Percentiles rank a stretch among this genome's conserved stretches.
These are phyloP conservation scores for Periparus ater DNA, from an alignment of 2,797 vertebrate genomes.

Conservation along the genomic window DNA sequence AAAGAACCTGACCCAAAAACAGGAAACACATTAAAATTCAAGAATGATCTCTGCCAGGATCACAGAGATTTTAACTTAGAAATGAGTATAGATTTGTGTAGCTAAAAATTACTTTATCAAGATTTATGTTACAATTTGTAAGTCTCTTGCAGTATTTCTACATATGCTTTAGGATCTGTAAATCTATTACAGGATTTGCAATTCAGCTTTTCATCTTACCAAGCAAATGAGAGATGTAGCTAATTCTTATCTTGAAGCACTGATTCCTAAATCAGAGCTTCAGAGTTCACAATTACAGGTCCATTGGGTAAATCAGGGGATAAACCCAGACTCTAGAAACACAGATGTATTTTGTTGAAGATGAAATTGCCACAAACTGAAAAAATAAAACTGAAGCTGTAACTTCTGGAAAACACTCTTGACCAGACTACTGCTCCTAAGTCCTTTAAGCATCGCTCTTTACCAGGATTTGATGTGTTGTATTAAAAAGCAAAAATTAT, in stretches of 20 bases:
- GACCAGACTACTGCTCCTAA: not conserved
- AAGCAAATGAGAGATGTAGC: not conserved
- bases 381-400: not conserved
- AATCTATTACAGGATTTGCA: slow-evolving; percentile 29
- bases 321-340: not conserved
- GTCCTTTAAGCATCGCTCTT: not conserved
- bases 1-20: not conserved
- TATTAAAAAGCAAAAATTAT: not conserved
- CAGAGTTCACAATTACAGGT: not conserved
- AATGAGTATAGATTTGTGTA: not conserved
- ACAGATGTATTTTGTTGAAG: not conserved
- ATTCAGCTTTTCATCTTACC: not conserved
- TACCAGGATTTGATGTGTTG: not conserved
- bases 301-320: not conserved
- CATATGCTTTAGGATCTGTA: not conserved
- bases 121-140: not conserved
- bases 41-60: not conserved
- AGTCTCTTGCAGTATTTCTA: slow-evolving; percentile 7
- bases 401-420: not conserved
- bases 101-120: slow-evolving; percentile 2
- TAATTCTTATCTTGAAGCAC: not conserved
- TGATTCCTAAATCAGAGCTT: not conserved
- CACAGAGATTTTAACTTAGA: not conserved
- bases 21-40: not conserved
- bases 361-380: not conserved